These are phyloP conservation scores for Crossaster papposus DNA, from an alignment of 53 echinoderm and acorn worm genomes.

Conservation along the genomic window DNA sequence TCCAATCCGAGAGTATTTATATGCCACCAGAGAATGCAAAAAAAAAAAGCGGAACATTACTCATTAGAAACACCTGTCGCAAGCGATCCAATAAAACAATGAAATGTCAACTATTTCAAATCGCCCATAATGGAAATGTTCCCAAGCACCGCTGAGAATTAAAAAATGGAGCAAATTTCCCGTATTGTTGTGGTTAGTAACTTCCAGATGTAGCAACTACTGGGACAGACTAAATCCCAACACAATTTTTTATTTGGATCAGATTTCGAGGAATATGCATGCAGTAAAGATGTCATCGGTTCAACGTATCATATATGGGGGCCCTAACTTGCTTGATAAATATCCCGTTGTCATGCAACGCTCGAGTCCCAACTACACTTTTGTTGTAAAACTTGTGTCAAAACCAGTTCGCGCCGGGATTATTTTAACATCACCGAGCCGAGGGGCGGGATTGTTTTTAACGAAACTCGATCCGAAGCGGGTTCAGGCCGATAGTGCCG, in stretches of 20 bases:
- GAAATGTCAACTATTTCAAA: constrained; percentile 4
- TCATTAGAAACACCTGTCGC: constrained; percentile 49
- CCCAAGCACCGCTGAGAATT: background rate
- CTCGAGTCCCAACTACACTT: background rate
- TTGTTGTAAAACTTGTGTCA: background rate
- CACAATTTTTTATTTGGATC: constrained; percentile 46
- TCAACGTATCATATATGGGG: constrained; percentile 50
- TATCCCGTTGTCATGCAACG: constrained; percentile 58
- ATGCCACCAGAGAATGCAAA: constrained; percentile 2
- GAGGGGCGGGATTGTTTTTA: too few relatives aligned
- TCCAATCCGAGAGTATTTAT: background rate
- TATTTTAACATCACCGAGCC: too few relatives aligned
- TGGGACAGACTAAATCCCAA: constrained; percentile 28
- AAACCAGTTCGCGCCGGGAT: too few relatives aligned
- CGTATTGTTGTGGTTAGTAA: constrained; percentile 1
- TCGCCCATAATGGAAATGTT: background rate
- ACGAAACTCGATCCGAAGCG: too few relatives aligned
- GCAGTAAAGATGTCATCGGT: constrained; percentile 44
- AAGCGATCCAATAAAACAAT: constrained; percentile 6
- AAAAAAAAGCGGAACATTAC: background rate
- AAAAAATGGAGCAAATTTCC: background rate
- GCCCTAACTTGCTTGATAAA: constrained; percentile 46
- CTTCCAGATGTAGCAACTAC: background rate
- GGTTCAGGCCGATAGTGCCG: too few relatives aligned
- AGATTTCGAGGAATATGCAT: constrained; percentile 26